Base-by-base conservation (phyloP, 2,113 vertebrate genomes). In the Perccottus glenii region DNA sequence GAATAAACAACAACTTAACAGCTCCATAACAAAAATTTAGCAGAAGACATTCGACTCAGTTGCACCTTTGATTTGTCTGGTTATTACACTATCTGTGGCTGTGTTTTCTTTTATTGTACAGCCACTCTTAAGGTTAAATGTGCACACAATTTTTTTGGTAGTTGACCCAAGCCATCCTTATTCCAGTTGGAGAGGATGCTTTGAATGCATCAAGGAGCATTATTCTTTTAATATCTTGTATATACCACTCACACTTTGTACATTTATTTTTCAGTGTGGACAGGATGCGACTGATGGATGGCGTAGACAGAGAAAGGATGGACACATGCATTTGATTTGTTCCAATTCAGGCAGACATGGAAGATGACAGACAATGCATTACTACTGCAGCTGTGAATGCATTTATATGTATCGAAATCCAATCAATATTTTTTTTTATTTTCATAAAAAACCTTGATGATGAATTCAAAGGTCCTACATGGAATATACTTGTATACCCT, bases 251-350 rank as follows among this genome's bases (percentile, higher is more conserved):
- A 55, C 33, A 36, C 52, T 55, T 32, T 14, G n/a, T 36, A 32
- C n/a, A 1, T 38, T 33, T 33, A 57, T 75, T 67, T 79, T 82
- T 87, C 83, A 82, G 75, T 47, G 40, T 72, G 75, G 84, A 90
- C 83, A 73, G 62, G 60, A 81, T 91, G 85, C 82, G 77, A 48
- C 73, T 92, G 90, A 93, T 90, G 84, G 89, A 91, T 91, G 87
- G 80, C 69, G 82, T 59, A 81, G 42, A 74, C 70, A 69, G 67
- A 82, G 52, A 78, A 87, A 72, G 73, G 76, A 86, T 69, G 78
- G 83, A 87, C 64, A 63, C 79, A 84, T 78, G 80, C 89, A 92
- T 92, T 89, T 83, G 82, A 93, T 93, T 93, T 91, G 85, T 88
- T 79, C 69, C 70, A 72, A 86, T 77, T 64, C 64, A 59, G 63